Conservation (phyloP, 2,797 vertebrate species). For the Manis javanica region DNA sequence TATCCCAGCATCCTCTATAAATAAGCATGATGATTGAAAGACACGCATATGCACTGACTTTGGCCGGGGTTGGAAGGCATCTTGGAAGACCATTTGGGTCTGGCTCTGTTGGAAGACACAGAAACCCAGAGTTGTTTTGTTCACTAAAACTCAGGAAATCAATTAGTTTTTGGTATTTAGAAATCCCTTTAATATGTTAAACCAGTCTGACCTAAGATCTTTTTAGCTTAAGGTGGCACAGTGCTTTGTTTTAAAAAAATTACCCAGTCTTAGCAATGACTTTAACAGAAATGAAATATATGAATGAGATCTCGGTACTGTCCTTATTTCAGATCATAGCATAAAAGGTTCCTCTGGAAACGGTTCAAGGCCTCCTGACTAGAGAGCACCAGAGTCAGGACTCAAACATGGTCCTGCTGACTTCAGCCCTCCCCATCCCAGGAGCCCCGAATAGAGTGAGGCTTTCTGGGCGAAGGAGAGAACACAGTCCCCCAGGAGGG, state of each 20-base stretch:
- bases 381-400: background rate
- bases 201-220: background rate
- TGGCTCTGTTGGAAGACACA: background rate
- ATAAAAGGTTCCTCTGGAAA: background rate
- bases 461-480: background rate
- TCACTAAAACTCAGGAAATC: background rate
- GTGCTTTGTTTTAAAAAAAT: background rate
- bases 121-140: too few species aligned
- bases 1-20: background rate
- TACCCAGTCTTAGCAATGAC: background rate
- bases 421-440: background rate
- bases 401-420: background rate
- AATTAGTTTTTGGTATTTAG: rapidly evolving
- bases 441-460: background rate
- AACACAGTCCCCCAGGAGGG: background rate
- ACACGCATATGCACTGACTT: rapidly evolving
- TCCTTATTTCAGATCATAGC: background rate
- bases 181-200: too few species aligned
- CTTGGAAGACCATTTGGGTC: background rate
- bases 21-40: background rate
- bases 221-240: background rate
- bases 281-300: background rate
- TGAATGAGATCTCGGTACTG: background rate
- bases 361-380: background rate
- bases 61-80: background rate